phyloP scores from a whole-genome alignment of 2,797 vertebrate species.

The Molossus alvarezi region DNA sequence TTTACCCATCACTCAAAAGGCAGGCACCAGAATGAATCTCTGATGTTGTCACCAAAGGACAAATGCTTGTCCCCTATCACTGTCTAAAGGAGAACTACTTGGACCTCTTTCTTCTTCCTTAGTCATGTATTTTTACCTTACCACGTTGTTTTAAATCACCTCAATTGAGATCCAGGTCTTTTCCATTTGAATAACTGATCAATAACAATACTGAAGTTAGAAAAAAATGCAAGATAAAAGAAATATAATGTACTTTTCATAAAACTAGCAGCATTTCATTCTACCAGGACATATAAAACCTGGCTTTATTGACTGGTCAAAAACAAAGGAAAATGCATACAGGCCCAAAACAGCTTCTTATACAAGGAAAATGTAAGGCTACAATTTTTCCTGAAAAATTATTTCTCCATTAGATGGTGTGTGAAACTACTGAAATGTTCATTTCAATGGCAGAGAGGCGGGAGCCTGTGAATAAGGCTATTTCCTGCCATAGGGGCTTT shows the following conservation, averaged over 20 bases:
- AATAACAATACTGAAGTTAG: conserved; percentile 25
- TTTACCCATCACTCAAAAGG: not conserved
- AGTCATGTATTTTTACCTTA: conserved; percentile 12
- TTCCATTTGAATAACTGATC: conserved; percentile 3
- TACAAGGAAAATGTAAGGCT: conserved; percentile 27
- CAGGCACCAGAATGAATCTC: not conserved
- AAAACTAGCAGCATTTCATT: conserved; percentile 78
- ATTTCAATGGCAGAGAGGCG: conserved; percentile 96
- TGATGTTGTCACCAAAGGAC: not conserved
- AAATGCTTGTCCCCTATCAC: not conserved
- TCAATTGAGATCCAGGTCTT: not conserved
- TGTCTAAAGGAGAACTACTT: conserved; percentile 4
- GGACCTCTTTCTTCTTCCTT: not conserved
- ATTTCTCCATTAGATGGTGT: conserved; percentile 87
- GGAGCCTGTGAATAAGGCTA: conserved; percentile 95
- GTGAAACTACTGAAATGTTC: conserved; percentile 96
- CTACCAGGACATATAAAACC: conserved; percentile 60
- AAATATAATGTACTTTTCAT: conserved; percentile 63
- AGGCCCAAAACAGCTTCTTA: conserved; percentile 12
- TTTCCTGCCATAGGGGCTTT: not conserved
- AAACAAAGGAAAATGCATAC: conserved; percentile 52
- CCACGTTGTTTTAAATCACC: not conserved
- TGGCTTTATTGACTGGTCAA: conserved; percentile 45
- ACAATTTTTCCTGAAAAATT: not conserved
- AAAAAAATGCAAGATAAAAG: conserved; percentile 61